phyloP scores from a whole-genome alignment of 2,888 invertebrate species.

The Hydraecia micacea region DNA sequence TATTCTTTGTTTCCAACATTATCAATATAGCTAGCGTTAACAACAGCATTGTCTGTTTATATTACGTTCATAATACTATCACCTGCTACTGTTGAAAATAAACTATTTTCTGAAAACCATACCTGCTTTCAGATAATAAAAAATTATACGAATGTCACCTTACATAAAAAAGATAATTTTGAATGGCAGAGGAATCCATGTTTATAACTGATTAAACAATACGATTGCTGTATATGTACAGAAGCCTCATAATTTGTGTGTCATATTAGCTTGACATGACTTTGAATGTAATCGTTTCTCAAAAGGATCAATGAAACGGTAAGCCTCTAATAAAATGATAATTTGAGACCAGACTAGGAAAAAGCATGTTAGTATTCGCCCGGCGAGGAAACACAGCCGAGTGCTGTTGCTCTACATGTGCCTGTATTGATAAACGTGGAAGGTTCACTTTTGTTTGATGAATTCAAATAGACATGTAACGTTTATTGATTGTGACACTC shows the following conservation, averaged over 20 bases:
- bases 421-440: conserved; percentile 69
- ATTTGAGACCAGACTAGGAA: conserved; percentile 79
- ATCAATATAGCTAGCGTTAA: conserved; percentile 34
- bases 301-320: conserved; percentile 69
- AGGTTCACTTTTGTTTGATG: conserved; percentile 72
- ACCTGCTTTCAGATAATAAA: conserved; percentile 30
- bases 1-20: conserved; percentile 50
- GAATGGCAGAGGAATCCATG: conserved; percentile 22
- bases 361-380: conserved; percentile 80
- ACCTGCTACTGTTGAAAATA: conserved; percentile 30
- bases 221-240: not conserved
- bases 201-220: not conserved
- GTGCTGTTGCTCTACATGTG: conserved; percentile 60
- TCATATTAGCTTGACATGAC: conserved; percentile 27
- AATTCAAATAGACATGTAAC: conserved; percentile 74
- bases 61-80: conserved; percentile 16
- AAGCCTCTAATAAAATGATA: conserved; percentile 71
- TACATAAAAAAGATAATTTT: conserved; percentile 32
- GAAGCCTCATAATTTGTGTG: not conserved
- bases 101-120: conserved; percentile 24
- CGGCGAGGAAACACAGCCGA: conserved; percentile 70
- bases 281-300: conserved; percentile 54
- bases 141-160: conserved; percentile 39
- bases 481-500: conserved; percentile 77
- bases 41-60: conserved; percentile 25